Conservation (phyloP, 1,140 invertebrate genomes). For the Calephelis nemesis region DNA sequence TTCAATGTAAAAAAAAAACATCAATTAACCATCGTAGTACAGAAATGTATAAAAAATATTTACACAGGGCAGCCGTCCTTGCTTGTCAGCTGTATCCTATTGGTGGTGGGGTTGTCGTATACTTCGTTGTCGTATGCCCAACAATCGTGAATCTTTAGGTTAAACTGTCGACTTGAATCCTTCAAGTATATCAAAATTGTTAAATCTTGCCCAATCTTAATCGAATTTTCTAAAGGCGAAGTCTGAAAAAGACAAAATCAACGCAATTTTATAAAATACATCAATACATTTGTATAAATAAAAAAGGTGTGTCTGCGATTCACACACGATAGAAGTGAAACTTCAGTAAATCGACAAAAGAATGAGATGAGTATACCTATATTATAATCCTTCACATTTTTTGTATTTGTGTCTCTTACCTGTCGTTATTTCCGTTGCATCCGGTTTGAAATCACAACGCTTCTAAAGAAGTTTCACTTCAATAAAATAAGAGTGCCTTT, state of each 20-base stretch:
- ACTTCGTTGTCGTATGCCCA: slow-evolving; percentile 85
- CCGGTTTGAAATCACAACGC: no score
- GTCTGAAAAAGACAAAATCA: slow-evolving; percentile 64
- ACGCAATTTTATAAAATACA: not conserved
- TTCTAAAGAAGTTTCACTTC: no score
- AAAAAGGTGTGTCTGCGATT: no score
- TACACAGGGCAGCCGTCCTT: slow-evolving; percentile 84
- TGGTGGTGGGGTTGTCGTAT: slow-evolving; percentile 81
- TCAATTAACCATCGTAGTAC: not conserved
- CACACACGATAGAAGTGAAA: no score
- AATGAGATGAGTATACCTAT: no score
- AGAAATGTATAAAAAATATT: slow-evolving; percentile 35
- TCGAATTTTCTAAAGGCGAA: slow-evolving; percentile 80
- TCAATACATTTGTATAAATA: no score
- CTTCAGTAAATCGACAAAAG: no score
- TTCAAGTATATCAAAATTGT: slow-evolving; percentile 85
- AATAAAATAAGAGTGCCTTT: no score
- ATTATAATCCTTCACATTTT: no score
- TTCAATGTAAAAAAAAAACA: not conserved
- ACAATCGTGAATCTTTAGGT: slow-evolving; percentile 85
- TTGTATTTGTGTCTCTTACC: no score
- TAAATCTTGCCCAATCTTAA: slow-evolving; percentile 86
- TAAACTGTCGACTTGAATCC: slow-evolving; percentile 82
- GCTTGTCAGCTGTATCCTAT: slow-evolving; percentile 83
- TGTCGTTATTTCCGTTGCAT: no score